phyloP scores from a whole-genome alignment of 2,797 vertebrate genomes.

The Micromesistius poutassou region DNA sequence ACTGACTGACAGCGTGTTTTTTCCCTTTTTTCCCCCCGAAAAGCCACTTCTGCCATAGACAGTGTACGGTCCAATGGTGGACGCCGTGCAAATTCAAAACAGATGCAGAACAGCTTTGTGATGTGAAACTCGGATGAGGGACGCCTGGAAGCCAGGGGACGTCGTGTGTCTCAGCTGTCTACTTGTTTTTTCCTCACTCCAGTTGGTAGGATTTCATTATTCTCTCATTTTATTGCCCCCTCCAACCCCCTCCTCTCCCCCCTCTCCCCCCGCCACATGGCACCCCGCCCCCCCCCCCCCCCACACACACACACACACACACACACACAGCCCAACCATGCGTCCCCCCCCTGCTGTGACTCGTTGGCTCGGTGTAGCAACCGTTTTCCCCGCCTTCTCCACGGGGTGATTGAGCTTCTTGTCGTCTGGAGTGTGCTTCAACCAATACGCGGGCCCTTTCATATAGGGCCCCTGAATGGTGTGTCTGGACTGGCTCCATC shows the following conservation, averaged over 20 bases:
- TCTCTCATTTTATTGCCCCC: neutral
- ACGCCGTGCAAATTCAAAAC: constrained; percentile 1
- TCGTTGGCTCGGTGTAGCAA: constrained; percentile 34
- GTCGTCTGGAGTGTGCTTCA: constrained; percentile 58
- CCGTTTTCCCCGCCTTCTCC: constrained; percentile 44
- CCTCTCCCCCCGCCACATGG: neutral
- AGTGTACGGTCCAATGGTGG: neutral
- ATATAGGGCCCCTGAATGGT: constrained; percentile 41
- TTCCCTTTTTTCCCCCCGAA: neutral
- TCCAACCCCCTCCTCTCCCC: constrained; percentile 10
- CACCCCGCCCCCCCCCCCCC: neutral
- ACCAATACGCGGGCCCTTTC: constrained; percentile 47
- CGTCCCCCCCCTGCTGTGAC: too few species aligned
- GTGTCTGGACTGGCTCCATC: constrained; percentile 32
- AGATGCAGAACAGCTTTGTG: constrained; percentile 1
- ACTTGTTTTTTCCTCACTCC: neutral
- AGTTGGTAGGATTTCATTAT: constrained; percentile 16
- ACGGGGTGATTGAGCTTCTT: constrained; percentile 62
- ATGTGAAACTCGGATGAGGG: neutral
- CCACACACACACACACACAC: neutral
- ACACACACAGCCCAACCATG: neutral
- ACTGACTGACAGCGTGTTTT: neutral
- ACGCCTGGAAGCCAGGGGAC: neutral
- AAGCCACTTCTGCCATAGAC: neutral
- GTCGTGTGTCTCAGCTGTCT: neutral